Base-by-base conservation (phyloP, 2,888 invertebrate species). In the Tromatobia lineatoria region DNA sequence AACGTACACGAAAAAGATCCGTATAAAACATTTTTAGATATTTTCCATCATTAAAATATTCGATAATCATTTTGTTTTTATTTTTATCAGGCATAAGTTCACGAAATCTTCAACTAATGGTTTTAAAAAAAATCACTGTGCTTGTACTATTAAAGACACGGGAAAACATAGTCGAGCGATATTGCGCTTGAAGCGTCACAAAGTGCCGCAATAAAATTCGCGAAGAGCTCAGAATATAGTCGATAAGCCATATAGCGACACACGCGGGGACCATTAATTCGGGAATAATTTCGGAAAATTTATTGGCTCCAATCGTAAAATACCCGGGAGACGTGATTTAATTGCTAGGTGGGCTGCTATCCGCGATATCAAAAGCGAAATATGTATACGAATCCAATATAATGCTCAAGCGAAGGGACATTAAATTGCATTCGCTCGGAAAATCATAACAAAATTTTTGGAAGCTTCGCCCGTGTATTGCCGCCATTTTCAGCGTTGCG, bases 281-380 rank as follows among this genome's bases (percentile, higher is more conserved):
- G 50, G 42, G 52, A 59, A 73, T 23, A 42, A 45, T 73, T 73
- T 73, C 7, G 45, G 45, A 61, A 61, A 61, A 73, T 42, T 59
- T 45, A 73, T 59, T 25, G 59, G 13, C 45, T 18, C 52, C 11
- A 52, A 73, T 73, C 71, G 71, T 73, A 73, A 73, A 73, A 73
- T 25, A 54, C 38, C 13, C 54, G 13, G n/a, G 29, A 45, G 59
- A 29, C 18, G 23, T 54, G 42, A 67, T 76, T 77, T 69, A 59
- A 69, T 59, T 34, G 57, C 57, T n/a, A 45, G 52, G 50, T n/a
- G 38, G 18, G 38, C 34, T 61, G 25, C 29, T 59, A 25, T 13
- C 29, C 34, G 38, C 42, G 34, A 77, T 59, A 69, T 77, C 57
- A 50, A 45, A 38, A 61, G 8, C 67, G 69, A 70, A 64, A 70